Evolutionary conservation across 2,797 vertebrate species (phyloP).

Genomic region (Hydrolagus colliei): DNA sequence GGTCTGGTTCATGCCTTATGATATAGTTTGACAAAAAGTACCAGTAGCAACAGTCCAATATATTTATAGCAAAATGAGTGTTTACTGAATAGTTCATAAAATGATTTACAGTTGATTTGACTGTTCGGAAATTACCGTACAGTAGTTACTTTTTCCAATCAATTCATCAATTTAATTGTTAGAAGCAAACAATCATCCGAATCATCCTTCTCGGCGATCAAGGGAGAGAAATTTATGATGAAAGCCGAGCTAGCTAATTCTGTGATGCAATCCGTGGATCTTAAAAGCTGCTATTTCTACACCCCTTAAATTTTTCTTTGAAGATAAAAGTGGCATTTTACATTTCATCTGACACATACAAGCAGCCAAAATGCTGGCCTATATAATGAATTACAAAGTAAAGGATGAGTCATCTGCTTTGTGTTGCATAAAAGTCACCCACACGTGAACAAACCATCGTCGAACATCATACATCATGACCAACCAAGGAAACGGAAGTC

Average conservation of each 20-base stretch:
- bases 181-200: background rate
- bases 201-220: background rate
- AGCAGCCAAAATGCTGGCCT: background rate
- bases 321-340: background rate
- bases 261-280: background rate
- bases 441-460: too few relatives aligned
- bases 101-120: background rate
- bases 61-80: background rate
- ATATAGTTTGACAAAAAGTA: background rate
- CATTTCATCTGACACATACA: conserved; percentile 4
- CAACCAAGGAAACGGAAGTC: background rate
- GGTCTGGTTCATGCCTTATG: background rate
- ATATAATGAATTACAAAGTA: conserved; percentile 15
- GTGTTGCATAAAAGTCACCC: conserved; percentile 15
- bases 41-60: background rate
- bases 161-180: background rate
- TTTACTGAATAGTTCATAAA: background rate
- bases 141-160: background rate
- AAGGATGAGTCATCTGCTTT: background rate
- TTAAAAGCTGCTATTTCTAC: background rate
- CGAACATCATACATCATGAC: background rate
- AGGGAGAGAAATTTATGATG: background rate
- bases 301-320: background rate
- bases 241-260: background rate
- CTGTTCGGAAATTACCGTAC: background rate